Percentiles rank a stretch among this genome's conserved stretches.
phyloP scores from a whole-genome alignment of 2,797 vertebrate genomes.

The Channa striata region DNA sequence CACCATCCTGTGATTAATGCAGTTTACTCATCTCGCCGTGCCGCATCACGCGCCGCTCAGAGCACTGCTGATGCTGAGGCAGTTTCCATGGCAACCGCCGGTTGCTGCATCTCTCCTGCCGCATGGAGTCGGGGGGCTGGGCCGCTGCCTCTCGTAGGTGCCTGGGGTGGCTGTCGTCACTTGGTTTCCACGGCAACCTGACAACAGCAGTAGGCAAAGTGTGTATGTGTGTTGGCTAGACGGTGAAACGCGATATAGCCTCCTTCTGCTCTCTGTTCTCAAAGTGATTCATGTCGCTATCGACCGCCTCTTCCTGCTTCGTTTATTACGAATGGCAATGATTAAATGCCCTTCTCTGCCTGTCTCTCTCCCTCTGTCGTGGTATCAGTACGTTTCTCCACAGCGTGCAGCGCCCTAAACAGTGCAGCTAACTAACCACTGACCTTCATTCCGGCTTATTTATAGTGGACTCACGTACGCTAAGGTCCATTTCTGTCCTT shows the following conservation, averaged over 20 bases:
- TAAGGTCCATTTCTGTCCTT: conserved; percentile 42
- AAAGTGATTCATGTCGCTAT: conserved; percentile 71
- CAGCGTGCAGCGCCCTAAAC: conserved; percentile 13
- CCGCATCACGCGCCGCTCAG: conserved; percentile 19
- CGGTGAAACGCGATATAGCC: conserved; percentile 69
- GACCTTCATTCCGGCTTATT: conserved; percentile 81
- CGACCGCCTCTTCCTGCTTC: conserved; percentile 64
- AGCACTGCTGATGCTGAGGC: conserved; percentile 67
- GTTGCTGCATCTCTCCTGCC: conserved; percentile 57
- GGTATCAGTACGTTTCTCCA: conserved; percentile 57
- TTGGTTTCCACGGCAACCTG: conserved; percentile 67
- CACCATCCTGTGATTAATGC: conserved; percentile 57
- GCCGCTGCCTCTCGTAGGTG: conserved; percentile 27
- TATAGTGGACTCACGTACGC: conserved; percentile 77
- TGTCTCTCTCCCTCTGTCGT: conserved; percentile 22
- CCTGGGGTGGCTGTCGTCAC: conserved; percentile 68
- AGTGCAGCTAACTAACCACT: conserved; percentile 52
- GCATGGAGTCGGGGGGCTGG: conserved; percentile 52
- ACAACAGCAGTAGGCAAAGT: conserved; percentile 67
- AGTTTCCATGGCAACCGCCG: conserved; percentile 76
- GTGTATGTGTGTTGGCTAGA: conserved; percentile 51
- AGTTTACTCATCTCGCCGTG: conserved; percentile 50
- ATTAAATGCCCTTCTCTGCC: conserved; percentile 63
- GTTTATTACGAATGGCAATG: conserved; percentile 60
- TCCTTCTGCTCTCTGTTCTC: conserved; percentile 48